These are phyloP conservation scores for Nixonia krombeini DNA, from an alignment of 1,140 invertebrate genomes.

Conservation along the genomic window DNA sequence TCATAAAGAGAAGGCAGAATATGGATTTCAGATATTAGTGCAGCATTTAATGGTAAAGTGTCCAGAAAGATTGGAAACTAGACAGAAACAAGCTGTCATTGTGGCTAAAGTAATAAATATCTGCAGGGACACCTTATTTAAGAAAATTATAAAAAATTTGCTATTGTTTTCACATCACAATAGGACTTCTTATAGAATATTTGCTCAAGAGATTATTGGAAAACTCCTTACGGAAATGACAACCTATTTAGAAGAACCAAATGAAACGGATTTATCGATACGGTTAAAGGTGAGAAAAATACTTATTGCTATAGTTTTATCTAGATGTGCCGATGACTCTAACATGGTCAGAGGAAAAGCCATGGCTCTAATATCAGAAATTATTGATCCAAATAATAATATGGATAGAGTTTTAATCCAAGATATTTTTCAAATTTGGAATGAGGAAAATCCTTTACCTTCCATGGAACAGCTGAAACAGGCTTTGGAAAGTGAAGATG, in stretches of 20 bases:
- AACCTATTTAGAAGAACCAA: conserved; percentile 5
- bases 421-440: conserved; percentile 63
- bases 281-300: conserved; percentile 61
- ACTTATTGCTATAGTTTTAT: conserved; percentile 71
- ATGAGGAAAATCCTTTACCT: conserved; percentile 51
- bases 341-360: conserved; percentile 73
- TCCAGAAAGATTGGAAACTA: conserved; percentile 74
- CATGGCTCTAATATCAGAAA: conserved; percentile 71
- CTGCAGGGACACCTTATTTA: conserved; percentile 60
- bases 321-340: conserved; percentile 73
- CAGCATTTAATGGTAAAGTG: conserved; percentile 75
- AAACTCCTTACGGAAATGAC: conserved; percentile 64
- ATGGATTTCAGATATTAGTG: conserved; percentile 69
- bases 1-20: conserved; percentile 60
- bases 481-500: conserved; percentile 41
- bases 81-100: conserved; percentile 71
- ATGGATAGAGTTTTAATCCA: conserved; percentile 60
- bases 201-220: conserved; percentile 74
- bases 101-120: conserved; percentile 70
- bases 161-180: conserved; percentile 69
- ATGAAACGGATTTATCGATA: conserved; percentile 1
- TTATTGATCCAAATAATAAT: conserved; percentile 64
- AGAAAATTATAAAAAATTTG: conserved; percentile 70
- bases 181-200: conserved; percentile 71
- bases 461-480: conserved; percentile 40